Percentiles rank a stretch among this genome's conserved stretches.
phyloP scores from a whole-genome alignment of 2,888 invertebrate species.

The Pyrrhia umbra region DNA sequence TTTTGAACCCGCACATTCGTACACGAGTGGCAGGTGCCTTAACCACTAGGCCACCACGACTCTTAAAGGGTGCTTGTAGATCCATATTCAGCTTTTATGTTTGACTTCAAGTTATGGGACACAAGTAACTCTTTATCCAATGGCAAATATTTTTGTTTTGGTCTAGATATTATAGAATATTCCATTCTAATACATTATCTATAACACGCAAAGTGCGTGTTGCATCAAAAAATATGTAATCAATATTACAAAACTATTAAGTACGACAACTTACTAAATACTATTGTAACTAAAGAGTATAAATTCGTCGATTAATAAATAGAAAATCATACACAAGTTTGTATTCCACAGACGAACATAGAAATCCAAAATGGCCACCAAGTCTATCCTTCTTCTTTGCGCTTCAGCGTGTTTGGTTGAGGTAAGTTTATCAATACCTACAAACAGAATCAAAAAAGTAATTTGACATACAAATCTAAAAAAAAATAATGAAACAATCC shows the following conservation, averaged over 20 bases:
- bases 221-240: neutral
- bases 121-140: no score
- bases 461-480: no score
- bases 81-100: no score
- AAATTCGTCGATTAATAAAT: constrained; percentile 18
- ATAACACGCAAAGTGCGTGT: neutral
- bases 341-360: constrained; percentile 8
- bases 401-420: constrained; percentile 68
- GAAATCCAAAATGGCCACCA: constrained; percentile 67
- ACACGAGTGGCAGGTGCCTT: no score
- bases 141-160: no score
- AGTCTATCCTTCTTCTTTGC: constrained; percentile 64
- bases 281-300: constrained; percentile 32
- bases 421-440: no score
- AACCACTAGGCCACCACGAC: no score
- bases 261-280: constrained; percentile 18
- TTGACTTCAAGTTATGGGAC: no score
- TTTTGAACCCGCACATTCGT: no score
- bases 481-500: no score
- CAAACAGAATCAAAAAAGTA: no score
- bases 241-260: neutral
- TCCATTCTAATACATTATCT: neutral
- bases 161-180: neutral
- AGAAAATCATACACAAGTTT: constrained; percentile 50
- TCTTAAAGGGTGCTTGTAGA: no score